These are phyloP conservation scores for Linepithema humile DNA, from an alignment of 1,140 invertebrate species.

Conservation along the genomic window DNA sequence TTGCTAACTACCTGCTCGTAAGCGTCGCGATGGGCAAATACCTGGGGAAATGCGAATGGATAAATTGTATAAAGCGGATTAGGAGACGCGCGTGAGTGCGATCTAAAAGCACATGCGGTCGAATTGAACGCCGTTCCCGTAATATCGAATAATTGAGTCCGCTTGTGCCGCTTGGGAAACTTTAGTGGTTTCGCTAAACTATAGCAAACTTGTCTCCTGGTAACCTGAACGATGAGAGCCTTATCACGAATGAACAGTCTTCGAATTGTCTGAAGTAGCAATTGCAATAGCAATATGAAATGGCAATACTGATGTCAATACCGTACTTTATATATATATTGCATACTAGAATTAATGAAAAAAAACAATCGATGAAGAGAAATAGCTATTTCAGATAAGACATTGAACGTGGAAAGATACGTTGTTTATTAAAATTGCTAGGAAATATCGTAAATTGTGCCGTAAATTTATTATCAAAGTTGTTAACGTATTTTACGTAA, in stretches of 20 bases:
- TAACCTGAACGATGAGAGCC: not conserved
- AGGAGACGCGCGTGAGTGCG: not conserved
- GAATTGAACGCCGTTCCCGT: constrained; percentile 25
- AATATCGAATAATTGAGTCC: constrained; percentile 18
- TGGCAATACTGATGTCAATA: not conserved
- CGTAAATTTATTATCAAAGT: too few species aligned
- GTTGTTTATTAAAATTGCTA: not conserved
- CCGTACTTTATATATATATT: not conserved
- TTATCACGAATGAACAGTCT: not conserved
- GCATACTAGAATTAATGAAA: not conserved
- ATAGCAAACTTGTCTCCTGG: not conserved
- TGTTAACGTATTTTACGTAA: too few species aligned
- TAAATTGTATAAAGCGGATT: not conserved
- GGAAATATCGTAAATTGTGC: not conserved
- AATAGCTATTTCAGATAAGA: not conserved
- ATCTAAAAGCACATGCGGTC: not conserved
- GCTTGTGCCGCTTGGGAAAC: not conserved
- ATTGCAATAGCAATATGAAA: not conserved
- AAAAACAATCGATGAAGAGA: not conserved
- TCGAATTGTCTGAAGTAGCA: constrained; percentile 12
- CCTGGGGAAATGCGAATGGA: constrained; percentile 62
- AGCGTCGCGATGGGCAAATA: constrained; percentile 95
- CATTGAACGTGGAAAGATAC: not conserved
- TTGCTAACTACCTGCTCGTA: constrained; percentile 95
- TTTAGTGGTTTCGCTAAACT: not conserved